phyloP scores from a whole-genome alignment of 1,140 invertebrate genomes.

The Drosophila jambulina region DNA sequence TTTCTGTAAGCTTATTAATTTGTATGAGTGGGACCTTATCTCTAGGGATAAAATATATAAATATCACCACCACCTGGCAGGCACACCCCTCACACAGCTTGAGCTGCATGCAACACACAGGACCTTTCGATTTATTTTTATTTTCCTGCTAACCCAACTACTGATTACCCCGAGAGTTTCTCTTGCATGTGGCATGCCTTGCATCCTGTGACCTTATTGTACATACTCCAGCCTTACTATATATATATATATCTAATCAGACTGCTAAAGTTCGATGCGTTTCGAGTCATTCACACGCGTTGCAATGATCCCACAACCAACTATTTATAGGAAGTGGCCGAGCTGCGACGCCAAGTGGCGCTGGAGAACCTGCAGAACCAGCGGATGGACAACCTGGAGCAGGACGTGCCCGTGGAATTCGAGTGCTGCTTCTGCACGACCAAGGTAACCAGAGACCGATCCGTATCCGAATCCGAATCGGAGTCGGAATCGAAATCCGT shows the following conservation, averaged over 20 bases:
- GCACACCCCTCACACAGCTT: slow-evolving; percentile 34
- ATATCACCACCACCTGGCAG: slow-evolving; percentile 8
- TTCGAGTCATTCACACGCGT: slow-evolving; percentile 58
- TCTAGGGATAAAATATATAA: background rate
- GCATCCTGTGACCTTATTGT: slow-evolving; percentile 25
- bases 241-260: slow-evolving; percentile 28
- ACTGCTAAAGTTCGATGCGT: slow-evolving; percentile 44
- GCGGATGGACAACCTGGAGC: slow-evolving; percentile 89
- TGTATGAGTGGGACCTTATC: no score
- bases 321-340: slow-evolving; percentile 85
- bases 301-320: slow-evolving; percentile 65
- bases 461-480: slow-evolving; percentile 1
- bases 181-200: slow-evolving; percentile 31
- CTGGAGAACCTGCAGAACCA: slow-evolving; percentile 84
- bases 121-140: background rate
- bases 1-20: background rate
- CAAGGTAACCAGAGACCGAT: slow-evolving; percentile 89
- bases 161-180: slow-evolving; percentile 14
- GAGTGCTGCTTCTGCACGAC: slow-evolving; percentile 98
- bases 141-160: slow-evolving; percentile 25
- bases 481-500: slow-evolving; percentile 11
- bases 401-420: slow-evolving; percentile 95
- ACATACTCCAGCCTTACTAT: slow-evolving; percentile 27
- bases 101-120: slow-evolving; percentile 19
- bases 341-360: slow-evolving; percentile 84